These are phyloP conservation scores for Balaenoptera acutorostrata DNA, from an alignment of 2,113 vertebrate species.

Conservation along the genomic window DNA sequence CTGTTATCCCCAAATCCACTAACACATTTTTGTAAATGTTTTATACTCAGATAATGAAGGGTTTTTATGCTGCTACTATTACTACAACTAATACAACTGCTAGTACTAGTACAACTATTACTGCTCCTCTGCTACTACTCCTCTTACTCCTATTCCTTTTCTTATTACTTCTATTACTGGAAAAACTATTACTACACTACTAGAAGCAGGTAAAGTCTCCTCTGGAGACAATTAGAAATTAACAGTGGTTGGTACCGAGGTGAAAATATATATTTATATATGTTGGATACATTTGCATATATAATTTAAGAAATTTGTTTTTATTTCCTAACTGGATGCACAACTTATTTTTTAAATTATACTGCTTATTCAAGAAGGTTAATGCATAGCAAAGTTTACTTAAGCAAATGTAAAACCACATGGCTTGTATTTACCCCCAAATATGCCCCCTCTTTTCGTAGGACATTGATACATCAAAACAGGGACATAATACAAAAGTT, in stretches of 20 bases:
- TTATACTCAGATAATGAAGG: neutral
- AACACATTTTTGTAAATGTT: neutral
- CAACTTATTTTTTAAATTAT: neutral
- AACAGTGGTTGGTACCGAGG: neutral
- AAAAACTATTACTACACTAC: neutral
- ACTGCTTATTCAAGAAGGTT: neutral
- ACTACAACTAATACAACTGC: neutral
- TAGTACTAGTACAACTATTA: neutral
- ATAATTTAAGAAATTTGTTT: neutral
- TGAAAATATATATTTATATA: neutral
- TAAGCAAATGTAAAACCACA: neutral
- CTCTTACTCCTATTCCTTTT: neutral
- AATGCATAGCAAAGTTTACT: neutral
- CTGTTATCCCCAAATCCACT: neutral
- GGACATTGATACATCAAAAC: neutral
- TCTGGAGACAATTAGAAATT: neutral
- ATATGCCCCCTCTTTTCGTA: neutral
- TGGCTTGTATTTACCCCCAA: neutral
- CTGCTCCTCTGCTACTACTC: neutral
- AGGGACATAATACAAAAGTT: neutral
- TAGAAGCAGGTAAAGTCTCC: neutral
- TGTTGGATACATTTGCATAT: neutral
- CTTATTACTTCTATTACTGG: neutral
- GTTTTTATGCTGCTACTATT: neutral
- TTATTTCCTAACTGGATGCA: neutral